Base-by-base conservation (phyloP, 2,797 vertebrate species). In the Poeciliopsis gracilis region DNA sequence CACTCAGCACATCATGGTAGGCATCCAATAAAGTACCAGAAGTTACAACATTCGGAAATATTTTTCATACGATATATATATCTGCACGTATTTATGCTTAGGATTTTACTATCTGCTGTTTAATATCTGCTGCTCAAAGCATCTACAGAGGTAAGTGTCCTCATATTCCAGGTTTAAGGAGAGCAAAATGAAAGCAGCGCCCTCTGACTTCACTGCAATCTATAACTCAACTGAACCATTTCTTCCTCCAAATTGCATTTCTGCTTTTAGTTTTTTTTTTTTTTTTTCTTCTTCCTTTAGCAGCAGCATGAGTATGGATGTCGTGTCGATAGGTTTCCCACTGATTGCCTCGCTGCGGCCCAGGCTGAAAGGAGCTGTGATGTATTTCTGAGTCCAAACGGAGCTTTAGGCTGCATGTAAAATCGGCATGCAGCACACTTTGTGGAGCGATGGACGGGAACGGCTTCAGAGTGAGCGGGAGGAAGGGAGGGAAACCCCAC, bases 191-290 rank as follows among this genome's bases (percentile, higher is more conserved):
- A 72, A 79, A 67, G 79, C 82, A 63, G 77, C 74, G 25, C 73
- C 79, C 78, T 59, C 70, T 63, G 82, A 90, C n/a, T 36, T 51
- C n/a, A 55, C 72, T 59, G 73, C 77, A 83, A 91, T 86, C 89
- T 88, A 81, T 90, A 87, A 78, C 79, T 74, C 76, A 76, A 41
- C 79, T 78, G 82, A 89, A 77, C 84, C 85, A 87, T 85, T 88
- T 87, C 83, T 84, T 86, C 82, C 80, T 87, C 83, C 73, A 92
- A 88, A 94, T 93, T 85, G 84, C 86, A 90, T 92, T 86, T 85
- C 76, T 88, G 82, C 51, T 86, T 80, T 83, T 72, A 25, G 72
- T 45, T 77, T 6, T 53, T 72, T 72, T 67, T n/a, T 45, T 12
- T 45, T 41, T 45, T n/a, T 45, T 12, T 45, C 9, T 45, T 70